Conservation (phyloP, 2,113 vertebrate genomes). For the Podilymbus podiceps region DNA sequence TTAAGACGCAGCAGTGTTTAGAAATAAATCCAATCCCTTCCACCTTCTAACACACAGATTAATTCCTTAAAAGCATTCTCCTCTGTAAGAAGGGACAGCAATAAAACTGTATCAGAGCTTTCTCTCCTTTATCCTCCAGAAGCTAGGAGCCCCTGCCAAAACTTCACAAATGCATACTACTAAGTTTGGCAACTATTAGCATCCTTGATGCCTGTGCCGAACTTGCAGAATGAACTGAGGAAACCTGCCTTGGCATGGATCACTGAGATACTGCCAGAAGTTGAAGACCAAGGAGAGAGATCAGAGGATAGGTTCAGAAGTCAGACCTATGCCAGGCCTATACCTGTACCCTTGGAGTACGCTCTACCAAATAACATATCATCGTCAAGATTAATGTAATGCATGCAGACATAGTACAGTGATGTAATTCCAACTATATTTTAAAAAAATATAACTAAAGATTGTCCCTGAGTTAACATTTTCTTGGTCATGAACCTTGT, state of each 20-base stretch:
- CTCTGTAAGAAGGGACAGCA: not conserved
- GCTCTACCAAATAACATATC: not conserved
- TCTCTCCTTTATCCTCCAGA: constrained; percentile 6
- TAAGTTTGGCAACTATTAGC: constrained; percentile 25
- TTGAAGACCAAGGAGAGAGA: constrained; percentile 36
- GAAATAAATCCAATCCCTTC: not conserved
- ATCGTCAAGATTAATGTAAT: constrained; percentile 26
- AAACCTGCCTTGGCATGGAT: constrained; percentile 40
- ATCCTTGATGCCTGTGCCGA: constrained; percentile 4
- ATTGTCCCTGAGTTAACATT: not conserved
- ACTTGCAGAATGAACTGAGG: constrained; percentile 30
- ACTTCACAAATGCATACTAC: constrained; percentile 13
- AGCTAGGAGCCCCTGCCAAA: constrained; percentile 34
- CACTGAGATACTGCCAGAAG: not conserved
- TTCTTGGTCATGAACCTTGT: not conserved
- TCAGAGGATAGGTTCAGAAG: constrained; percentile 38
- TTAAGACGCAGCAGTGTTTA: not conserved
- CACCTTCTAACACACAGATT: not conserved
- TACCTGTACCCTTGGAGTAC: not conserved
- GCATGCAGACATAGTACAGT: not conserved
- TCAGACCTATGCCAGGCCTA: constrained; percentile 43
- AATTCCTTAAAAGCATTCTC: not conserved
- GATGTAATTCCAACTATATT: constrained; percentile 24
- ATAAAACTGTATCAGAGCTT: not conserved
- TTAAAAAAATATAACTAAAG: not conserved